phyloP scores from a whole-genome alignment of 53 echinoderm and acorn worm species.

The Stichopus horrens region DNA sequence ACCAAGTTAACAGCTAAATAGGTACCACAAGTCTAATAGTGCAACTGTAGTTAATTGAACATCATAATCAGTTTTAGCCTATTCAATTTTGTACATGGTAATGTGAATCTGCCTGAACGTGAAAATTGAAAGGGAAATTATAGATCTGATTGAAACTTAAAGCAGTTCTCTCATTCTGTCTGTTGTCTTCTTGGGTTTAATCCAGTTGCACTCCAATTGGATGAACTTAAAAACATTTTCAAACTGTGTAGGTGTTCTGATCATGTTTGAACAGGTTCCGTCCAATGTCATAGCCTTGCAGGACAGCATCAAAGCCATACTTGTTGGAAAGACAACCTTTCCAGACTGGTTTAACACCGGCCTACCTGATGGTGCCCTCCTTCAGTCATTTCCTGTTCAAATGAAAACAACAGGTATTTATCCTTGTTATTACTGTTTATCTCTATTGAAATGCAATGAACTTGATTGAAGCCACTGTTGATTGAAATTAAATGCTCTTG shows the following conservation, averaged over 20 bases:
- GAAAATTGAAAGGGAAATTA: too few species aligned
- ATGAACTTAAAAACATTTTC: too few species aligned
- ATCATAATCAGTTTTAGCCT: background rate
- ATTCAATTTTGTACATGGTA: background rate
- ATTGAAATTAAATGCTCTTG: too few species aligned
- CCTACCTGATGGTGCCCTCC: constrained; percentile 55
- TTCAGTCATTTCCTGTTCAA: constrained; percentile 39
- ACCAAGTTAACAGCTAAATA: background rate
- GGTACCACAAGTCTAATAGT: background rate
- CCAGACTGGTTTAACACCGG: constrained; percentile 86
- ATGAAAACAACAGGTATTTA: constrained; percentile 40
- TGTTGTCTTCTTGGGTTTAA: too few species aligned
- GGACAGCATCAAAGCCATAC: constrained; percentile 78
- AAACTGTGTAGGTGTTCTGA: too few species aligned
- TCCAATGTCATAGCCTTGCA: constrained; percentile 78
- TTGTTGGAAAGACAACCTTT: constrained; percentile 85
- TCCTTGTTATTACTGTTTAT: too few species aligned
- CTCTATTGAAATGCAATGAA: too few species aligned
- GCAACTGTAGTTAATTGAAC: background rate
- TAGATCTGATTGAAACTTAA: too few species aligned
- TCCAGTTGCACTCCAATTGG: too few species aligned
- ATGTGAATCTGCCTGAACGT: too few species aligned
- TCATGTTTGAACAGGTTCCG: constrained; percentile 56
- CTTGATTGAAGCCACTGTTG: too few species aligned
- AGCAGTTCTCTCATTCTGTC: too few species aligned